A percentile compares a stretch with the other conserved stretches of the same genome.
These are phyloP conservation scores for Pangasius djambal DNA, from an alignment of 2,797 vertebrate genomes.

Conservation along the genomic window DNA sequence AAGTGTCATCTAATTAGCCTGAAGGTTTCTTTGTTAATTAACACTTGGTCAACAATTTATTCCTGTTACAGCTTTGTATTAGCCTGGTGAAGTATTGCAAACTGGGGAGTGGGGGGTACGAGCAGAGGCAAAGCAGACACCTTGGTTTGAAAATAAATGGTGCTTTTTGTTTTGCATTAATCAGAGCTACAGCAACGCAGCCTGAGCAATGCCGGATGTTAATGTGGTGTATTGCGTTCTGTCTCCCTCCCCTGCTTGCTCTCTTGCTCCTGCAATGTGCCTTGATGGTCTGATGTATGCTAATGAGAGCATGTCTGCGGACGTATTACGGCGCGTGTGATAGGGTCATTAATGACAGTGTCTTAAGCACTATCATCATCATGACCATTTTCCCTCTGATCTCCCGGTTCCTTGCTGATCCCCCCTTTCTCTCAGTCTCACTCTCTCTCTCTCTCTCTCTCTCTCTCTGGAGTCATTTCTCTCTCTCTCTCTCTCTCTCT, in stretches of 20 bases:
- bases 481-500: constrained; percentile 56
- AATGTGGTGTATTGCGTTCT: constrained; percentile 65
- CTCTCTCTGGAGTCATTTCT: constrained; percentile 66
- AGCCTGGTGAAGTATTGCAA: constrained; percentile 30
- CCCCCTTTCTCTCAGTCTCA: constrained; percentile 44
- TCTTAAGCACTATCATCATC: constrained; percentile 80
- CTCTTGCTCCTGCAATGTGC: constrained; percentile 69
- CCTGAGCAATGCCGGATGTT: constrained; percentile 66
- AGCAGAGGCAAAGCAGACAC: constrained; percentile 17
- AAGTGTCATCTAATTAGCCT: constrained; percentile 19
- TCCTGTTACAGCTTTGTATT: constrained; percentile 32
- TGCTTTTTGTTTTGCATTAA: constrained; percentile 59
- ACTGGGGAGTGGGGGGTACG: not conserved
- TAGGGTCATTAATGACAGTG: constrained; percentile 76
- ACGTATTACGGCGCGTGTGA: constrained; percentile 76
- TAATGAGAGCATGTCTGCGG: constrained; percentile 79
- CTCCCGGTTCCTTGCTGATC: constrained; percentile 68
- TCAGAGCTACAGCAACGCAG: constrained; percentile 63
- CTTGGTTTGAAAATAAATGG: constrained; percentile 54
- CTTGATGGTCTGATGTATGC: constrained; percentile 73
- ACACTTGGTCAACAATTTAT: constrained; percentile 32
- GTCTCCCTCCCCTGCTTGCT: constrained; percentile 57
- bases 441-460: constrained; percentile 61
- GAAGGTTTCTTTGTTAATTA: constrained; percentile 27
- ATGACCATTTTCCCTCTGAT: constrained; percentile 76